Percentiles rank a stretch among this genome's conserved stretches.
Evolutionary conservation across 2,888 invertebrate species (phyloP).

Genomic region (Philaethria dido): DNA sequence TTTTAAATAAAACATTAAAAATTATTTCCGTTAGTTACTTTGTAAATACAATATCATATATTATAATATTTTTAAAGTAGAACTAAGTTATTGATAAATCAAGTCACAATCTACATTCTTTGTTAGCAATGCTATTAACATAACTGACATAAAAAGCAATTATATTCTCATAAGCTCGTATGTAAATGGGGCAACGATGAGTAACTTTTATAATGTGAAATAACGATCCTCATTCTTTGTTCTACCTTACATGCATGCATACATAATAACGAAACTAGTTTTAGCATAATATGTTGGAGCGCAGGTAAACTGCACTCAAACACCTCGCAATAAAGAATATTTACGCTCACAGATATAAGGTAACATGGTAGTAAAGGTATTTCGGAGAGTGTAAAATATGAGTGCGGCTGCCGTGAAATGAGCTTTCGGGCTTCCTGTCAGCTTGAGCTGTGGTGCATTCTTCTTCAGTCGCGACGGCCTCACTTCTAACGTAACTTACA

Average conservation of each 20-base stretch:
- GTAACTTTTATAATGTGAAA: slow-evolving; percentile 49
- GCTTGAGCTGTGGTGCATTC: slow-evolving; percentile 56
- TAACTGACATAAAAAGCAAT: slow-evolving; percentile 34
- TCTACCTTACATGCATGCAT: slow-evolving; percentile 54
- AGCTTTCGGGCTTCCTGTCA: slow-evolving; percentile 65
- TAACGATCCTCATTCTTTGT: slow-evolving; percentile 55
- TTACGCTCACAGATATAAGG: slow-evolving; percentile 49
- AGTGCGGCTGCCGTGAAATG: slow-evolving; percentile 75
- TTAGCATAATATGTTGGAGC: slow-evolving; percentile 49
- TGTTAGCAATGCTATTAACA: slow-evolving; percentile 19
- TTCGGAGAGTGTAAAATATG: slow-evolving; percentile 74
- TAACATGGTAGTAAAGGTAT: slow-evolving; percentile 57
- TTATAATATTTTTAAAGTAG: neutral
- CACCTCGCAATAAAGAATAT: slow-evolving; percentile 55
- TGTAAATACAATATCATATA: neutral
- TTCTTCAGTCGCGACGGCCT: slow-evolving; percentile 46
- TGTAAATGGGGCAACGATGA: slow-evolving; percentile 40
- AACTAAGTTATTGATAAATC: slow-evolving; percentile 14
- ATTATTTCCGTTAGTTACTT: neutral
- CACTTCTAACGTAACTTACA: slow-evolving; percentile 31
- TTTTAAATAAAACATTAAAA: neutral
- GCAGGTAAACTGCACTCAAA: slow-evolving; percentile 56
- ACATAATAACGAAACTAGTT: slow-evolving; percentile 57
- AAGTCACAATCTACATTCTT: slow-evolving; percentile 1
- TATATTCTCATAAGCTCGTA: slow-evolving; percentile 41